Evolutionary conservation across 2,113 vertebrate species (phyloP).

Genomic region (Zeus faber): DNA sequence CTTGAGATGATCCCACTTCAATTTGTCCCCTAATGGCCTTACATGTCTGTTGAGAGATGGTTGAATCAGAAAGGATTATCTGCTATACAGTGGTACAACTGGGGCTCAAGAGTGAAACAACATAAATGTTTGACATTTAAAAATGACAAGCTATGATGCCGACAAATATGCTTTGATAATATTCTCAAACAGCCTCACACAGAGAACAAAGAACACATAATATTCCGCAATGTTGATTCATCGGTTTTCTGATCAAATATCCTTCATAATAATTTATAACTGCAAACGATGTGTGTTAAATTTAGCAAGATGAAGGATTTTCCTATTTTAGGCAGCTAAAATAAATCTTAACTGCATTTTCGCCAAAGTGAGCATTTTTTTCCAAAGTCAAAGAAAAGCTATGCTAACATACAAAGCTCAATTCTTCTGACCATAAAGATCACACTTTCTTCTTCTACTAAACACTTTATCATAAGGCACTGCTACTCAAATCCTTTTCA

Average conservation of each 20-base stretch:
- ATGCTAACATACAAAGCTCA: background rate
- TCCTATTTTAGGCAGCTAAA: background rate
- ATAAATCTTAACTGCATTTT: background rate
- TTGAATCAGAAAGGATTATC: background rate
- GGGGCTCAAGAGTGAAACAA: conserved; percentile 8
- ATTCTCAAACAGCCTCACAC: background rate
- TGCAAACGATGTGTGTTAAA: too few species aligned
- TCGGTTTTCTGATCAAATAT: background rate
- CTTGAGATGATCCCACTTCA: conserved; percentile 7
- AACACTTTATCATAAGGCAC: too few species aligned
- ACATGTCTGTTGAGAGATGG: conserved; percentile 2
- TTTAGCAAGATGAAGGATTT: background rate
- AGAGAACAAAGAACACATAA: background rate
- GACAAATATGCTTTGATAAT: background rate
- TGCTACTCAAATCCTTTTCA: background rate
- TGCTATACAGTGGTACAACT: background rate
- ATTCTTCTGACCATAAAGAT: background rate
- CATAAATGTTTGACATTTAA: background rate
- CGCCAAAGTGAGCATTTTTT: background rate
- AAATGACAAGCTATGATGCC: background rate
- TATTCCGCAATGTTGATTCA: background rate
- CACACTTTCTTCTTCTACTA: background rate
- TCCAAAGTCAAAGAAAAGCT: background rate
- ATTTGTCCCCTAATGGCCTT: background rate
- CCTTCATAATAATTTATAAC: background rate